Conservation (phyloP, 1,140 invertebrate genomes). For the Doryteuthis pealeii region DNA sequence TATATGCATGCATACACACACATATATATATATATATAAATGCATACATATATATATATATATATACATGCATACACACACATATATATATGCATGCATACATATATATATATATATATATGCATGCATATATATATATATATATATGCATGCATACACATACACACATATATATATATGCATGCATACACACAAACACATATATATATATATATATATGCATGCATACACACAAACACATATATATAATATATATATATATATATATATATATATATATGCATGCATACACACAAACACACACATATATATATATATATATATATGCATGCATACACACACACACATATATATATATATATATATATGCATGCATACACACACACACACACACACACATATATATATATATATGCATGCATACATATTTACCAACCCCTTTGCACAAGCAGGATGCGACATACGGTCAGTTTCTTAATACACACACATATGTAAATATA, state of each 20-base stretch:
- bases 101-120: background rate
- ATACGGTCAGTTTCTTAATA: background rate
- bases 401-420: background rate
- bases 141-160: background rate
- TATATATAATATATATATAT: background rate
- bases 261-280: background rate
- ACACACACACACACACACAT: background rate
- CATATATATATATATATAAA: background rate
- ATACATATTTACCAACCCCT: background rate
- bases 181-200: background rate
- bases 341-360: too few species aligned
- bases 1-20: background rate
- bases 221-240: too few species aligned
- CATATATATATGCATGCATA: background rate
- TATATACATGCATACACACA: background rate
- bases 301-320: background rate
- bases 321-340: background rate
- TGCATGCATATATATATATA: background rate
- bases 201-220: too few species aligned
- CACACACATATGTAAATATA: background rate
- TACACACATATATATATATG: background rate
- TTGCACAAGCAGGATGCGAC: too few species aligned
- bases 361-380: background rate
- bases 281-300: background rate
- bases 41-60: background rate